Base-by-base conservation (phyloP, 2,888 invertebrate genomes). In the Pterobdella sp. region DNA sequence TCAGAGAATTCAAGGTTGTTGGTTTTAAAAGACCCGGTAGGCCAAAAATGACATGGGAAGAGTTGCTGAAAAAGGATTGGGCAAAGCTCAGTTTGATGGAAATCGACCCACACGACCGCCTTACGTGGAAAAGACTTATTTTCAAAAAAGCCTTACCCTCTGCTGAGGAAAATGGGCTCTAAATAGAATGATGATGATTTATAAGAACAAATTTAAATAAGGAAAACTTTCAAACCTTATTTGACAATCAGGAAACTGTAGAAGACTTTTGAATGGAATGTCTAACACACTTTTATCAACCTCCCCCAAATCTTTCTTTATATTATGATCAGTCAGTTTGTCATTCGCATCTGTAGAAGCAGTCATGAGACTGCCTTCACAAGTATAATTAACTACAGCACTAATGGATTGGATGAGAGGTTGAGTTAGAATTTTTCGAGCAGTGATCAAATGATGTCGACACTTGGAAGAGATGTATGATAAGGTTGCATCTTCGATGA, bases 161-260 rank as follows among this genome's bases (percentile, higher is more conserved):
- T 14, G 32, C 36, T 7, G 10, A 18, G 14, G 22, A 4, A 26
- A 67, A 31, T 7, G 14, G 31, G 14, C 31, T n/a, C 7, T 36
- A 7, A 68, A 18, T 26, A 64, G n/a, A 49, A 18, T 14, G 52
- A 18, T 14, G 52, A 49, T 49, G 52, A 49, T 49, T 49, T n/a
- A 49, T 49, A 22, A 69, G 4, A 69, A 31, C 10, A 67, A 32
- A 18, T 67, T 14, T n/a, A n/a, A n/a, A n/a, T n/a, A n/a, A 67
- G 34, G 14, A 7, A 14, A 18, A 22, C 14, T 22, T 1, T n/a
- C 26, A 49, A 81, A 86, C 86, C 87, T 87, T 77, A 87, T 85
- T 76, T 84, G 83, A 79, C 87, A 87, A 26, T 80, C 78, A 26
- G 87, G 87, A 76, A 87, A 82, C 49, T 82, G 81, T 78, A 87